These are phyloP conservation scores for Cephus spinipes DNA, from an alignment of 2,888 invertebrate genomes.

Conservation along the genomic window DNA sequence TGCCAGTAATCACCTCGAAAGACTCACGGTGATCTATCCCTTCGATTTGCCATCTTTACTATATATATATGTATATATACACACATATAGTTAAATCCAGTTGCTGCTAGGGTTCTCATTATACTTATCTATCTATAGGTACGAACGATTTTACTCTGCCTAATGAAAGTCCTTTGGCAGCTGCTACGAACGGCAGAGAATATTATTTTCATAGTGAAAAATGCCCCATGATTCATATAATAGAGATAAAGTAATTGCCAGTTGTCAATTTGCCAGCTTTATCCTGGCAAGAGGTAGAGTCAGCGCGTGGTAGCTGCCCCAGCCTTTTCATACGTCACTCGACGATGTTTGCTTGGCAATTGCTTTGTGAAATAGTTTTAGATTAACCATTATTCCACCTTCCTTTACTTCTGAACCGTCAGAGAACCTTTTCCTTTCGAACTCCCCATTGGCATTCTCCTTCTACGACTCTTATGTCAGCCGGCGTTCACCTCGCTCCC, in stretches of 20 bases:
- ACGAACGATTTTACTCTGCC: neutral
- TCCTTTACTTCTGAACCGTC: neutral
- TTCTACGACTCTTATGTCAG: neutral
- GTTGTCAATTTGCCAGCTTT: neutral
- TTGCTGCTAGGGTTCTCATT: neutral
- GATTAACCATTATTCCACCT: conserved; percentile 6
- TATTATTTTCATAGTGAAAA: neutral
- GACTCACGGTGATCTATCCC: neutral
- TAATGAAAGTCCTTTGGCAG: neutral
- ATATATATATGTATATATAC: too few relatives aligned
- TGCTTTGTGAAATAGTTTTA: conserved; percentile 1
- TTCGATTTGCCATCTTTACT: neutral
- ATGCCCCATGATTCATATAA: neutral
- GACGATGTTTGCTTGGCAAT: neutral
- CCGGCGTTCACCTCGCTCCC: conserved; percentile 1
- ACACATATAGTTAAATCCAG: neutral
- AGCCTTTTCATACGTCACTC: neutral
- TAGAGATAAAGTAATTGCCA: neutral
- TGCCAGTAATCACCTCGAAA: neutral
- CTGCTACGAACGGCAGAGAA: neutral
- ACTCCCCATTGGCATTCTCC: neutral
- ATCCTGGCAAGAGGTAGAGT: neutral
- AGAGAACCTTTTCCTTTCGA: conserved; percentile 7
- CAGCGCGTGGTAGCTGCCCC: neutral
- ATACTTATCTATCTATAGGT: neutral